These are phyloP conservation scores for Drosophila pallidifrons DNA, from an alignment of 1,140 invertebrate genomes.

Conservation along the genomic window DNA sequence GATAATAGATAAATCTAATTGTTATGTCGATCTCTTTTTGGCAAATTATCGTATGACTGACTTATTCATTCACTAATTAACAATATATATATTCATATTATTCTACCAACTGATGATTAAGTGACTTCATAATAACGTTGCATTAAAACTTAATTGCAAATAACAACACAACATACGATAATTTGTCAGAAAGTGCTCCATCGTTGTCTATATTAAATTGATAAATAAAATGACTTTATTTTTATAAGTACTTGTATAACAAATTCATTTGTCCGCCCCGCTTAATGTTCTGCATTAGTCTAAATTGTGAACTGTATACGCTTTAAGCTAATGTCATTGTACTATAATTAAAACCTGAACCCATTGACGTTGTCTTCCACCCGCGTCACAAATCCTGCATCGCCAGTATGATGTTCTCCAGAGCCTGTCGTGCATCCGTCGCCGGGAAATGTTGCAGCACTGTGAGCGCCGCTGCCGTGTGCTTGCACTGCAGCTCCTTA, in stretches of 20 bases:
- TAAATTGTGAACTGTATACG: slow-evolving; percentile 11
- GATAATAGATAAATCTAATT: too few species aligned
- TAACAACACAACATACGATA: too few species aligned
- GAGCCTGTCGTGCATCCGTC: slow-evolving; percentile 90
- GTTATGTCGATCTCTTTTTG: too few species aligned
- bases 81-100: too few species aligned
- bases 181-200: too few species aligned
- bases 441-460: slow-evolving; percentile 90
- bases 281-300: slow-evolving; percentile 20
- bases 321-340: slow-evolving; percentile 58
- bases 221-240: slow-evolving; percentile 1
- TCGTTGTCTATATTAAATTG: too few species aligned
- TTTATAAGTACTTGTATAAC: slow-evolving; percentile 4
- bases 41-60: too few species aligned
- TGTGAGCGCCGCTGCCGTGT: slow-evolving; percentile 90
- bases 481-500: slow-evolving; percentile 90
- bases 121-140: too few species aligned
- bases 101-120: too few species aligned
- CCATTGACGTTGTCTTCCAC: slow-evolving; percentile 4
- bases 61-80: too few species aligned
- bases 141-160: too few species aligned
- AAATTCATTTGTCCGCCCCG: not conserved
- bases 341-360: slow-evolving; percentile 63
- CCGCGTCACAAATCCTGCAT: slow-evolving; percentile 88
- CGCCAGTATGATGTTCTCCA: slow-evolving; percentile 92